Conservation (phyloP, 2,797 vertebrate genomes). For the Microchirus variegatus region DNA sequence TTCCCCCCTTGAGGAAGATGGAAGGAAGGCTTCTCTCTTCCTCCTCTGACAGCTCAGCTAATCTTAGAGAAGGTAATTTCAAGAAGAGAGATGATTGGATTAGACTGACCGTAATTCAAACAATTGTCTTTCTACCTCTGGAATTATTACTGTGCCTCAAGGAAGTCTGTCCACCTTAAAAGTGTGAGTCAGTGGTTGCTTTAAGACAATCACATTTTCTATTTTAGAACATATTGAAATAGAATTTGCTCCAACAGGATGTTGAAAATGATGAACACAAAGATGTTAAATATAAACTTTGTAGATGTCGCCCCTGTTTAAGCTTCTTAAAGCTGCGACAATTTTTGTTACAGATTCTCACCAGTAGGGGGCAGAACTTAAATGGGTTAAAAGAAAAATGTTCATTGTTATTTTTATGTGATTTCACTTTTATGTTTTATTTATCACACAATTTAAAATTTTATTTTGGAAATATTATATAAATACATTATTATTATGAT, state of each 20-base stretch:
- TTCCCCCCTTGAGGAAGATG: constrained; percentile 6
- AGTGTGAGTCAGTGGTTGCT: background rate
- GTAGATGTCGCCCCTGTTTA: too few relatives aligned
- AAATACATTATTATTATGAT: too few relatives aligned
- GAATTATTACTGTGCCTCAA: background rate
- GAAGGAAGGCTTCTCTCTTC: constrained; percentile 9
- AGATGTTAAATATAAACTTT: too few relatives aligned
- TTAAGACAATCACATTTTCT: background rate
- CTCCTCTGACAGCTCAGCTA: background rate
- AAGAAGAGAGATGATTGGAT: constrained; percentile 4
- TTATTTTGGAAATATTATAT: too few relatives aligned
- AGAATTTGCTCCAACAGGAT: background rate
- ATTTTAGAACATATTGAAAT: background rate
- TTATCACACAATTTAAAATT: too few relatives aligned
- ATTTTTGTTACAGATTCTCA: too few relatives aligned
- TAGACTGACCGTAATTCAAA: constrained; percentile 9
- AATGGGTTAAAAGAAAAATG: too few relatives aligned
- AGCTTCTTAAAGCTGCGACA: too few relatives aligned
- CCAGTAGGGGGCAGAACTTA: too few relatives aligned
- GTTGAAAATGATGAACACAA: background rate
- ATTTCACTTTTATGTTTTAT: too few relatives aligned
- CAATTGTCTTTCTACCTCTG: constrained; percentile 1
- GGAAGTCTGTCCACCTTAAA: background rate
- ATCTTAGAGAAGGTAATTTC: background rate
- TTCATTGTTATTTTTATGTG: too few relatives aligned